Evolutionary conservation across 1,140 invertebrate species (phyloP), one percentile per base, ranked within the genome.

Genomic region (Hypothenemus hampei): DNA sequence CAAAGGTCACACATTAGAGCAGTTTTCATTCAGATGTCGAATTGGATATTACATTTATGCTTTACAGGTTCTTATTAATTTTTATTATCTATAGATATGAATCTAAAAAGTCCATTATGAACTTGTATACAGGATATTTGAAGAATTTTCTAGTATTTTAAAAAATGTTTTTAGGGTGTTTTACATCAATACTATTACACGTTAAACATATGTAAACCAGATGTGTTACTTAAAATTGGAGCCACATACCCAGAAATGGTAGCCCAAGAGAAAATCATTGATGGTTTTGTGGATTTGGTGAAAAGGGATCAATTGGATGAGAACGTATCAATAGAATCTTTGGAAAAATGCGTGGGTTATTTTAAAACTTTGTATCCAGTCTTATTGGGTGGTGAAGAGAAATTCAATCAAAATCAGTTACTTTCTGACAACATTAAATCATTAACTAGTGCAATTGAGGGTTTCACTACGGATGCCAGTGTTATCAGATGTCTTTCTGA

Each of bases 271-370:
- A 89, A 91, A 66, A 82, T 85, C 3, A 69, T 99, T 0, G 95
- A 99, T 70, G 84, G 82, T 24, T 87, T 91, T 57, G 85, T 98
- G 31, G 92, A 97, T 53, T 75, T 97, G 19, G 79, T 97, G 0
- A 88, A 92, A 67, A 84, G 85, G 41, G 90, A 92, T 74, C 89
- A 88, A 74, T 73, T 97, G 35, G 93, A 98, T 74, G 94, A 97
- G 73, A 97, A 94, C 72, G 82, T 91, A 35, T 81, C 85, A 4
- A 80, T 90, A 39, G 92, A 96, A 49, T 78, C 82, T 1, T 76
- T 97, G 31, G 92, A 96, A 69, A 92, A 91, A 62, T 88, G 87
- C 61, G 85, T 91, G 49, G 75, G 73, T 2, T 95, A 93, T 69
- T 91, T 96, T 65, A 81, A 86, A 64, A 87, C 82, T 6, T 83